Evolutionary conservation across 2,113 vertebrate species (phyloP), one percentile per base, ranked within the genome.

Genomic region (Phycodurus eques): DNA sequence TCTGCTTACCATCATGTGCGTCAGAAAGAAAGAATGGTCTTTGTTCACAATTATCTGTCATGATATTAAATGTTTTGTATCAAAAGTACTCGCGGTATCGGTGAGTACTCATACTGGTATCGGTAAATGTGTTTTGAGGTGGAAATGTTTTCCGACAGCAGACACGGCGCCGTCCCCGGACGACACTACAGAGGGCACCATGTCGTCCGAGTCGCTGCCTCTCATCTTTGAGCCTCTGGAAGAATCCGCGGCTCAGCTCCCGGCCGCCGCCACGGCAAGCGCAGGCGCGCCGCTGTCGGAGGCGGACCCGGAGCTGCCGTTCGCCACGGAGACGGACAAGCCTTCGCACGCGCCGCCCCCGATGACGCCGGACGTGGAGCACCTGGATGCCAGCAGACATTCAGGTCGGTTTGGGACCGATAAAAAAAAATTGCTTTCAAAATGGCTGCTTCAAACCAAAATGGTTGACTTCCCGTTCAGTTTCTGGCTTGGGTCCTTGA

Each of bases 151-250:
- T 22, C 20, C 67, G 44, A 39, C 80, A 86, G 90, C 64, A 68
- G 87, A 88, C 68, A 86, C 84, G 0, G 80, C 70, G 14, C 82
- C 85, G 46, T 83, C 86, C 54, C 88, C 85, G 74, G 92, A 91
- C 43, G 80, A 88, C 27, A 66, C 88, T 78, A 91, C 86, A 5
- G 91, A 93, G 75, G 84, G 87, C 33, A 91, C 89, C 64, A 92
- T 92, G 91, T 91, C 92, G 0, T 91, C 93, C 0, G 89, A 91
- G 77, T 84, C 90, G 11, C 88, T 92, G 15, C 92, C 91, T 51
- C 88, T 92, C 75, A 93, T 94, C 78, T 94, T 94, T 47, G 91
- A 93, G 71, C 92, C 92, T 3, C 70, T 87, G 33, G 92, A 92
- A 46, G 91, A 92, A n/a, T 81, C 77, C 22, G 80, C 81, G 31